phyloP scores from a whole-genome alignment of 2,113 vertebrate genomes.

The Tautogolabrus adspersus region DNA sequence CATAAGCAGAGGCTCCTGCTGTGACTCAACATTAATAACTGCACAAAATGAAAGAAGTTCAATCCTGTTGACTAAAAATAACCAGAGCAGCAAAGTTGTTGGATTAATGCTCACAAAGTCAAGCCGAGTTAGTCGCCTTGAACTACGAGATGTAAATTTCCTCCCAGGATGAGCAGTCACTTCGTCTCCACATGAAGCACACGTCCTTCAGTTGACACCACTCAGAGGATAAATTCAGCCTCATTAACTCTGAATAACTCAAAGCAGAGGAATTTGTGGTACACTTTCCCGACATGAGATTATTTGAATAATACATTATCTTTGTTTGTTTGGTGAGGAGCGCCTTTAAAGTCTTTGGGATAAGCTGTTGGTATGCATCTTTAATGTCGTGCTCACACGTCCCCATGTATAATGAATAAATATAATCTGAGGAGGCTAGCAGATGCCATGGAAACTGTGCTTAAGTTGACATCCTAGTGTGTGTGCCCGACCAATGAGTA shows the following conservation, averaged over 20 bases:
- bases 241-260: constrained; percentile 67
- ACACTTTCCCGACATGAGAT: constrained; percentile 57
- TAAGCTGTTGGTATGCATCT: constrained; percentile 71
- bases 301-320: constrained; percentile 72
- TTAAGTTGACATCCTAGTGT: constrained; percentile 51
- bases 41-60: constrained; percentile 21
- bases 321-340: constrained; percentile 69
- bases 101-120: constrained; percentile 26
- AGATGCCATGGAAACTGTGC: constrained; percentile 71
- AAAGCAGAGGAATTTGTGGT: constrained; percentile 51
- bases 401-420: constrained; percentile 74
- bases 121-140: background rate
- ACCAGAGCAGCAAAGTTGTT: constrained; percentile 8
- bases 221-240: constrained; percentile 62
- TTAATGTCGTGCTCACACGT: constrained; percentile 69
- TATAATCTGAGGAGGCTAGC: constrained; percentile 45
- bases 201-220: constrained; percentile 63
- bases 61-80: constrained; percentile 30
- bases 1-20: constrained; percentile 1
- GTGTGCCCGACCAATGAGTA: constrained; percentile 11
- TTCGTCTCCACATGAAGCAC: constrained; percentile 25
- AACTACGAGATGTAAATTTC: constrained; percentile 45
- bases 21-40: constrained; percentile 9
- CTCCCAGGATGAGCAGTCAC: constrained; percentile 16
- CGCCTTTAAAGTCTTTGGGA: constrained; percentile 62